These are phyloP conservation scores for Spea bombifrons DNA, from an alignment of 2,113 vertebrate genomes.

Conservation along the genomic window DNA sequence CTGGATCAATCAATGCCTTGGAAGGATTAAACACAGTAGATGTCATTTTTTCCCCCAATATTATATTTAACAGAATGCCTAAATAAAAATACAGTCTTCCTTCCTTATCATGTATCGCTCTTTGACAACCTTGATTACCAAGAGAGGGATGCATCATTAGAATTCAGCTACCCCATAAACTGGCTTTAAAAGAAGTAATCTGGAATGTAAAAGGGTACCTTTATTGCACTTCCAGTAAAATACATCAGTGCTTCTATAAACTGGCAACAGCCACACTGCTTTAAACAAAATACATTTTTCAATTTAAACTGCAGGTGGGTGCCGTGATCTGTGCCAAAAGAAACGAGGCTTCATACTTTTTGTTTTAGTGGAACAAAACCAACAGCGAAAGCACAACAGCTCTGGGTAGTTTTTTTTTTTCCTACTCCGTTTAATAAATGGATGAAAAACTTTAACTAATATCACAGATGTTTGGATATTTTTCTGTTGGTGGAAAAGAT, in stretches of 20 bases:
- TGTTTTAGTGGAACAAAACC: conserved; percentile 19
- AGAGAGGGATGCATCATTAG: too few relatives aligned
- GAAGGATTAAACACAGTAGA: too few relatives aligned
- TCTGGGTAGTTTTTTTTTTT: conserved; percentile 4
- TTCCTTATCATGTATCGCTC: too few relatives aligned
- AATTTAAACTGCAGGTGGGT: conserved; percentile 12
- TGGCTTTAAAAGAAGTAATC: not conserved
- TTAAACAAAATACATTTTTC: not conserved
- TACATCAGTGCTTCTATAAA: not conserved
- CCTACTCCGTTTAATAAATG: not conserved
- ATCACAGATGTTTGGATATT: conserved; percentile 37
- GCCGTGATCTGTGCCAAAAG: not conserved
- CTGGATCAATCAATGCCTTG: too few relatives aligned
- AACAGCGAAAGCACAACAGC: conserved; percentile 18
- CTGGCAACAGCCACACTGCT: not conserved
- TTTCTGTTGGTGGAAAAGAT: not conserved
- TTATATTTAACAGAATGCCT: too few relatives aligned
- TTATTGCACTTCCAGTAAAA: not conserved
- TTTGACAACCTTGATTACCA: too few relatives aligned
- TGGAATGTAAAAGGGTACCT: not conserved
- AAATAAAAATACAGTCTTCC: too few relatives aligned
- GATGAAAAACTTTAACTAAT: conserved; percentile 23
- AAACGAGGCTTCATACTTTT: conserved; percentile 1
- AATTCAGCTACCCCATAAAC: too few relatives aligned
- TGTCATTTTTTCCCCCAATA: too few relatives aligned